Percentiles rank a stretch among this genome's conserved stretches.
phyloP scores from a whole-genome alignment of 2,113 vertebrate species.

The Circaetus gallicus region DNA sequence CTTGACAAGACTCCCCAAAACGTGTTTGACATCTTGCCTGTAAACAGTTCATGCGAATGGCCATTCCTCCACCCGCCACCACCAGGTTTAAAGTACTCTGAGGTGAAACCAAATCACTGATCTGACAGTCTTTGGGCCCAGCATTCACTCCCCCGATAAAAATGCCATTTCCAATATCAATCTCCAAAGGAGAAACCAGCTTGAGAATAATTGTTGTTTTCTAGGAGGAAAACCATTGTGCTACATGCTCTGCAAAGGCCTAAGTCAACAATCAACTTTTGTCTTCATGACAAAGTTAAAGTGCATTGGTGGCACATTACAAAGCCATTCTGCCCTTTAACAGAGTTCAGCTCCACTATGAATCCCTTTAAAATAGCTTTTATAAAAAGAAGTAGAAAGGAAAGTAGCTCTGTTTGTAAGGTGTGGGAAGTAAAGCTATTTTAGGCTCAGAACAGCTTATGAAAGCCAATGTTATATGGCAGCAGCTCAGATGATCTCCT shows the following conservation, averaged over 20 bases:
- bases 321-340: conserved; percentile 1
- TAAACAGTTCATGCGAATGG: not conserved
- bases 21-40: not conserved
- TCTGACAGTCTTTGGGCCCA: not conserved
- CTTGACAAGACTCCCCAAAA: not conserved
- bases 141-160: not conserved
- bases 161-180: not conserved
- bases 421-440: conserved; percentile 46
- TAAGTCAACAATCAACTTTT: not conserved
- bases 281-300: not conserved
- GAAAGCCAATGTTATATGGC: conserved; percentile 34
- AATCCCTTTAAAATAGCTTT: conserved; percentile 9
- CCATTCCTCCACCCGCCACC: not conserved
- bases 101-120: not conserved
- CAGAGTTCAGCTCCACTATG: not conserved
- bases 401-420: conserved; percentile 23
- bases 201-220: not conserved
- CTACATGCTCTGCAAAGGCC: not conserved
- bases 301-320: not conserved
- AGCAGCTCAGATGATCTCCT: conserved; percentile 23
- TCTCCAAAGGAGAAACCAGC: not conserved
- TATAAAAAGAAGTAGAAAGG: not conserved
- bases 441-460: conserved; percentile 26
- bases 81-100: not conserved
- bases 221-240: not conserved